phyloP scores from a whole-genome alignment of 2,797 vertebrate genomes.

The Mormyrops boulengeri region DNA sequence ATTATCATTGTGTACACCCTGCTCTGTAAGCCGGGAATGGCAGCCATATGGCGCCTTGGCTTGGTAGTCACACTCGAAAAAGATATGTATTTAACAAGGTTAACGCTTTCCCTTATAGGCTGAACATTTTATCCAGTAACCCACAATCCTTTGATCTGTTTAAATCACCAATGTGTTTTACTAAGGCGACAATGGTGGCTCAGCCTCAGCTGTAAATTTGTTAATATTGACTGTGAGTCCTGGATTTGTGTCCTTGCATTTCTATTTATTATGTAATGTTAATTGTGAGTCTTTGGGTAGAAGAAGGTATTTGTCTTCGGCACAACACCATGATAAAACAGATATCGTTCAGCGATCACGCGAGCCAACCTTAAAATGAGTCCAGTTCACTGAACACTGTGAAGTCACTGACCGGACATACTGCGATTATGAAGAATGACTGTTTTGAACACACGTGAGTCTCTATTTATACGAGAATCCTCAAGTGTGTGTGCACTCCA shows the following conservation, averaged over 20 bases:
- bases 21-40: neutral
- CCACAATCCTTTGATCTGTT: neutral
- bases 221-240: neutral
- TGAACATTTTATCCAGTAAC: neutral
- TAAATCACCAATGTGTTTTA: neutral
- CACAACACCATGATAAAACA: neutral
- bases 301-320: neutral
- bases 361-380: neutral
- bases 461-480: neutral
- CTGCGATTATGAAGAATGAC: conserved; percentile 8
- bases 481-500: neutral
- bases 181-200: neutral
- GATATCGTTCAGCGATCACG: neutral
- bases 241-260: conserved; percentile 1
- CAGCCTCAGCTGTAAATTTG: neutral
- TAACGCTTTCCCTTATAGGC: neutral
- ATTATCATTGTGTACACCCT: neutral
- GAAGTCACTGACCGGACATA: neutral
- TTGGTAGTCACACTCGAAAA: neutral
- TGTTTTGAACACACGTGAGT: neutral
- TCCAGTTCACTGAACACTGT: conserved; percentile 2
- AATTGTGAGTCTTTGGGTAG: neutral
- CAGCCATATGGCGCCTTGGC: neutral
- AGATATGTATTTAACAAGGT: neutral
- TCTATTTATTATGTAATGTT: neutral